Evolutionary conservation across 2,113 vertebrate genomes (phyloP).

Genomic region (Upupa epops): DNA sequence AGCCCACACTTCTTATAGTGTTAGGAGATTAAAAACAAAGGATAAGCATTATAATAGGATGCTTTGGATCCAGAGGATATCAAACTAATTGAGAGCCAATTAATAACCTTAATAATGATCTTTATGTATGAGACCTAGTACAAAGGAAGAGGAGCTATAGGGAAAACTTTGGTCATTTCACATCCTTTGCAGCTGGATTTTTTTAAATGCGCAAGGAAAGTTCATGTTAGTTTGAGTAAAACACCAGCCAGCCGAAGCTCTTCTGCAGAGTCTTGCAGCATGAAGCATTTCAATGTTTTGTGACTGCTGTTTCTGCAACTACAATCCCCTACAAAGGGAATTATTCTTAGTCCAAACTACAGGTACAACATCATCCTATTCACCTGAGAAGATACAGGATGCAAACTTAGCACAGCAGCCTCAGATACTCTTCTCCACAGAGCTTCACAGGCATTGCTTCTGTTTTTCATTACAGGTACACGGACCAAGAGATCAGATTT

Average conservation of each 20-base stretch:
- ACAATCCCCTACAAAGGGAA: not conserved
- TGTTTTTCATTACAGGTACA: not conserved
- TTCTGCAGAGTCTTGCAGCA: not conserved
- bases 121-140: not conserved
- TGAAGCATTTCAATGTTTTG: not conserved
- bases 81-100: not conserved
- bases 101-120: not conserved
- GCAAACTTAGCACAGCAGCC: not conserved
- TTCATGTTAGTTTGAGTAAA: not conserved
- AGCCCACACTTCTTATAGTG: not conserved
- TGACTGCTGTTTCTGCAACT: not conserved
- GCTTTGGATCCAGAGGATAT: not conserved
- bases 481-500: not conserved
- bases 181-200: not conserved
- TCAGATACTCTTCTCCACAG: not conserved
- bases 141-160: not conserved
- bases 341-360: not conserved
- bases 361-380: not conserved
- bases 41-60: not conserved
- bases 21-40: not conserved
- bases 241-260: not conserved
- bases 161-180: not conserved
- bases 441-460: not conserved
- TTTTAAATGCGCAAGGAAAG: not conserved
- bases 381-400: not conserved